phyloP scores from a whole-genome alignment of 2,113 vertebrate species.

The Salvelinus sp. region DNA sequence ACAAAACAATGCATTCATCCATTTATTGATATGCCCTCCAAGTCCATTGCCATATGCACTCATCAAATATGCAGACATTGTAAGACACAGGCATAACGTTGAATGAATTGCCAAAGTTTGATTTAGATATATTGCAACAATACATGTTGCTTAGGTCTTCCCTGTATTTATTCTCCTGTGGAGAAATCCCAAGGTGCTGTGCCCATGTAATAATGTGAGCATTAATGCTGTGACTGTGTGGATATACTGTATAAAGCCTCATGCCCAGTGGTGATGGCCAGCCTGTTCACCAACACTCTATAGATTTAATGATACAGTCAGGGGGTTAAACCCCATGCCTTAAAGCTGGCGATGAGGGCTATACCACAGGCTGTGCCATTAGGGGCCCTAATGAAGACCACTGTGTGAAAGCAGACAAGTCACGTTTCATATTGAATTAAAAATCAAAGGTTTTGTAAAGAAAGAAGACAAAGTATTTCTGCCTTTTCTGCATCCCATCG shows the following conservation, averaged over 20 bases:
- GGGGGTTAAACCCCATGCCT: conserved; percentile 25
- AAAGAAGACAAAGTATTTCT: too few species aligned
- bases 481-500: neutral
- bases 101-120: too few species aligned
- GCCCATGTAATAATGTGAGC: neutral
- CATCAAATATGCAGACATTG: too few species aligned
- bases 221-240: conserved; percentile 16
- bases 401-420: neutral
- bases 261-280: conserved; percentile 30
- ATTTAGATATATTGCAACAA: too few species aligned
- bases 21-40: neutral
- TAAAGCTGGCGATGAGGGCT: neutral
- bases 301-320: conserved; percentile 56
- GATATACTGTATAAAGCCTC: conserved; percentile 47
- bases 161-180: neutral
- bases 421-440: neutral
- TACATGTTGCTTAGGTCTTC: neutral
- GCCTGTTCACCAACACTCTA: conserved; percentile 40
- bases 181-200: neutral
- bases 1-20: neutral
- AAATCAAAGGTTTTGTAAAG: neutral
- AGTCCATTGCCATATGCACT: neutral
- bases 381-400: neutral
- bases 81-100: too few species aligned
- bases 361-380: neutral